phyloP scores from a whole-genome alignment of 2,797 vertebrate species.

The Phrynocephalus forsythii region DNA sequence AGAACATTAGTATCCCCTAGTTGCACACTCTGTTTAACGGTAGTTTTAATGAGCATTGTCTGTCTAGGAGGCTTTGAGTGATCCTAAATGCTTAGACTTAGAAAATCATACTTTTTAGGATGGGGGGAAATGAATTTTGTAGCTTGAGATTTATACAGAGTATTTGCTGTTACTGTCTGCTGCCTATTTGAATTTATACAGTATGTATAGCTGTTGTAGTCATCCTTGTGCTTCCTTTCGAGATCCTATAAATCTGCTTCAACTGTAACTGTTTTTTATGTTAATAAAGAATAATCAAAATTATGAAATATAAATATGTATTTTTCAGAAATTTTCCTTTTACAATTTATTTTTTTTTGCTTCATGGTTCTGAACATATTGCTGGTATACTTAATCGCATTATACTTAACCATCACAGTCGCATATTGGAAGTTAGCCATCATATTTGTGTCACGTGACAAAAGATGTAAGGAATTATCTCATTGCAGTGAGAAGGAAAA shows the following conservation, averaged over 20 bases:
- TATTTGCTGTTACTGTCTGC: neutral
- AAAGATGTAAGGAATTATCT: neutral
- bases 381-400: neutral
- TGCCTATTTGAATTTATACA: too few relatives aligned
- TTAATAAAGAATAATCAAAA: conserved; percentile 42
- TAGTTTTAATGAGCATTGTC: conserved; percentile 68
- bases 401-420: neutral
- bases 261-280: neutral
- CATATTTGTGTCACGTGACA: neutral
- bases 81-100: conserved; percentile 47
- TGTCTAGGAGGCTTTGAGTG: conserved; percentile 57
- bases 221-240: neutral
- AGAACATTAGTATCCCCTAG: conserved; percentile 60
- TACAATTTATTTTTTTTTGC: neutral
- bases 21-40: conserved; percentile 67
- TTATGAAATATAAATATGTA: conserved; percentile 8
- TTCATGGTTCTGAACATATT: neutral
- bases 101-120: neutral
- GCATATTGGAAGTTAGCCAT: conserved; percentile 6
- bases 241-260: neutral
- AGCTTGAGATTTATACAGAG: neutral
- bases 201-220: neutral
- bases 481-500: neutral
- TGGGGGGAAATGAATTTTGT: neutral
- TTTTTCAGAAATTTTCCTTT: neutral